Conservation (phyloP, 2,113 vertebrate genomes). For the Ciconia maguari region DNA sequence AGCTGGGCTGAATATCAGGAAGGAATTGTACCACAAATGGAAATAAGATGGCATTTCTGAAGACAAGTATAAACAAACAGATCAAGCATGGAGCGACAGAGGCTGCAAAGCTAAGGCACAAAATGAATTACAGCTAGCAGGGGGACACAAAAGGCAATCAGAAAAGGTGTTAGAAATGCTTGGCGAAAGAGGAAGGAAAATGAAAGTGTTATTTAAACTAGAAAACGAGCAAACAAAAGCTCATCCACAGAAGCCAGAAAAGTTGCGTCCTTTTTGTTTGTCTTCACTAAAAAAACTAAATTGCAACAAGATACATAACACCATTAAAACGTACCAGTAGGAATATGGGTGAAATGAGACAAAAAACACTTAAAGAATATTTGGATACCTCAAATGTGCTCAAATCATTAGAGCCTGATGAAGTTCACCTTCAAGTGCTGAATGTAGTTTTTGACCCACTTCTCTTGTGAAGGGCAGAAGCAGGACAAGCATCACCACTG, state of each 20-base stretch:
- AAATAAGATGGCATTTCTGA: constrained; percentile 40
- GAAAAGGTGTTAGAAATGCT: constrained; percentile 40
- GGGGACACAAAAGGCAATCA: constrained; percentile 27
- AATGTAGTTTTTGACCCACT: background rate
- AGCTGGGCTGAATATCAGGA: background rate
- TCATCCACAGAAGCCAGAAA: background rate
- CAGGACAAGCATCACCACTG: background rate
- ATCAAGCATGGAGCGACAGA: background rate
- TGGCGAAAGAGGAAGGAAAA: constrained; percentile 23
- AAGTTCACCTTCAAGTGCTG: background rate
- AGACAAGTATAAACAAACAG: constrained; percentile 32
- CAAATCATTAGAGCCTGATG: background rate
- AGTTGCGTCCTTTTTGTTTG: background rate
- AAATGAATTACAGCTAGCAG: constrained; percentile 41
- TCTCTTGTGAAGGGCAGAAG: background rate
- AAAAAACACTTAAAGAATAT: background rate
- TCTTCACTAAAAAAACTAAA: background rate
- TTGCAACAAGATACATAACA: background rate
- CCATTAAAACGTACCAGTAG: background rate
- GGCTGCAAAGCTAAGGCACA: constrained; percentile 21
- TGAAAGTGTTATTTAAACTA: constrained; percentile 38
- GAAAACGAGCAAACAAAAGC: constrained; percentile 30
- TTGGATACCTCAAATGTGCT: background rate
- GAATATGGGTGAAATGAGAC: background rate
- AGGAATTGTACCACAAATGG: constrained; percentile 31